phyloP scores from a whole-genome alignment of 2,888 invertebrate species.

The Sabatieria punctata region DNA sequence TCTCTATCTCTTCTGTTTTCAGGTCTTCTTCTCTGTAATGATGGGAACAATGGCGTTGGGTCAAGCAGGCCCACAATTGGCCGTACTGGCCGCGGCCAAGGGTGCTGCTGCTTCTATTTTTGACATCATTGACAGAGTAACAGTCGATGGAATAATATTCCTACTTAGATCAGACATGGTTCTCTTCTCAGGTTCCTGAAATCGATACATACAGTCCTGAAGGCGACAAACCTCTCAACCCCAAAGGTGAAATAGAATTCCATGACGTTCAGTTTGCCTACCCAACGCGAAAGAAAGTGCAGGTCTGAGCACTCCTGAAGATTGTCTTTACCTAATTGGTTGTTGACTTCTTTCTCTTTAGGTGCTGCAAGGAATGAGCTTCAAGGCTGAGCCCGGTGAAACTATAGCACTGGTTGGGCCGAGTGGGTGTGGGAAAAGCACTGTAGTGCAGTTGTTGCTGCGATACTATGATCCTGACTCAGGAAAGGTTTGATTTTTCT shows the following conservation, averaged over 20 bases:
- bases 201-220: too few relatives aligned
- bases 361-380: slow-evolving; percentile 14
- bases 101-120: slow-evolving; percentile 57
- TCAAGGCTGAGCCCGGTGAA: slow-evolving; percentile 16
- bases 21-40: slow-evolving; percentile 52
- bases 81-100: slow-evolving; percentile 50
- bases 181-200: too few relatives aligned
- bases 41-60: slow-evolving; percentile 61
- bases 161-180: too few relatives aligned
- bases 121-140: slow-evolving; percentile 49
- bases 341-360: slow-evolving; percentile 21
- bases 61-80: slow-evolving; percentile 54
- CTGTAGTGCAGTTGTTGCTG: slow-evolving; percentile 53
- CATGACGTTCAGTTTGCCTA: slow-evolving; percentile 52
- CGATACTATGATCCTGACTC: slow-evolving; percentile 52
- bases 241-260: slow-evolving; percentile 50
- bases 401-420: slow-evolving; percentile 38
- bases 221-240: too few relatives aligned
- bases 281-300: slow-evolving; percentile 54
- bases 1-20: too few relatives aligned
- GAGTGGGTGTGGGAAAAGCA: slow-evolving; percentile 74
- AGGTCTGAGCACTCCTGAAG: too few relatives aligned
- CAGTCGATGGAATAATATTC: too few relatives aligned
- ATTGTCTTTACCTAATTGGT: background rate
- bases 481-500: slow-evolving; percentile 23